phyloP scores from a whole-genome alignment of 2,797 vertebrate genomes.

The Platalea minor region DNA sequence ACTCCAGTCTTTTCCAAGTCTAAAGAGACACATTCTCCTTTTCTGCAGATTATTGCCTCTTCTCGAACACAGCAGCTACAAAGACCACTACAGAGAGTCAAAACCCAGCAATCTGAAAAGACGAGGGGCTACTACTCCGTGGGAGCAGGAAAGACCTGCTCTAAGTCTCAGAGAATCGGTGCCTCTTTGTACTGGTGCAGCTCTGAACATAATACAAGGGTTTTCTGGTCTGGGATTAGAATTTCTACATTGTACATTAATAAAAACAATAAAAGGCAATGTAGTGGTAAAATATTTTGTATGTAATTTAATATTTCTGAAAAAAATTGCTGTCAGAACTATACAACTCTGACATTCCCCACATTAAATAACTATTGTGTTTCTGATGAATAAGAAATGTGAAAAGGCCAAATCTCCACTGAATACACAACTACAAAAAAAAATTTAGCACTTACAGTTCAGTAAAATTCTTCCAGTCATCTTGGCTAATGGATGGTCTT shows the following conservation, averaged over 20 bases:
- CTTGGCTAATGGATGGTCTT: conserved; percentile 85
- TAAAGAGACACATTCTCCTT: not conserved
- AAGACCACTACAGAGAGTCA: not conserved
- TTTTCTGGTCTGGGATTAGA: not conserved
- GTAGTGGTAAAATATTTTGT: not conserved
- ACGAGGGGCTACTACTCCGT: not conserved
- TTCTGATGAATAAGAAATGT: not conserved
- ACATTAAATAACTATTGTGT: not conserved
- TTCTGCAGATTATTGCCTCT: not conserved
- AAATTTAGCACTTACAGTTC: conserved; percentile 83
- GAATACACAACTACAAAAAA: not conserved
- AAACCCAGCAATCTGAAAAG: not conserved
- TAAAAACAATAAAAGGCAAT: not conserved
- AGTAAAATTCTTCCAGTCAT: conserved; percentile 87
- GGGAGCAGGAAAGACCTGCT: not conserved
- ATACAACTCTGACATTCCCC: not conserved
- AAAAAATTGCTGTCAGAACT: not conserved
- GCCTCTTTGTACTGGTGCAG: not conserved
- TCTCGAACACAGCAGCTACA: not conserved
- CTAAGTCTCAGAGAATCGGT: not conserved
- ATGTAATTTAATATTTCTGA: not conserved
- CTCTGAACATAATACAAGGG: not conserved
- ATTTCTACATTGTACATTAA: not conserved
- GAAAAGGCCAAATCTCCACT: not conserved
- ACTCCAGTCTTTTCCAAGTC: not conserved